Base-by-base conservation (phyloP, 2,888 invertebrate genomes). In the Xestobium rufovillosum region DNA sequence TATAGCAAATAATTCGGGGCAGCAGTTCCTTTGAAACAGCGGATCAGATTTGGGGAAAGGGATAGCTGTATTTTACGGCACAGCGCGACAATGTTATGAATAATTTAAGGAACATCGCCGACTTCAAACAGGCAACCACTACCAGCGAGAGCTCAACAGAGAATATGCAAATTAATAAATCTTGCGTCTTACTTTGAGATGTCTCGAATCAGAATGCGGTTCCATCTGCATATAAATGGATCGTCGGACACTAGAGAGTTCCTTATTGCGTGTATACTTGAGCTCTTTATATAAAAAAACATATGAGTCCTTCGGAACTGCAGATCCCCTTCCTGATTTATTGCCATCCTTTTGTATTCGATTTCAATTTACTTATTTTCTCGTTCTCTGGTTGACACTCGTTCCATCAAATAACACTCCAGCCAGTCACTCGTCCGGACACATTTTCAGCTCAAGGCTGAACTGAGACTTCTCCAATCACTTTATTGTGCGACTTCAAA, bases 81-180 rank as follows among this genome's bases (percentile, higher is more conserved):
- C 49, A 49, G 47, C 50, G 59, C 55, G 56, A 55, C 57, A 57
- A 59, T 57, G 61, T 59, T 59, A 60, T 61, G 61, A 61, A 61
- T 61, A 60, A 61, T 61, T 61, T 60, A 61, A 53, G 52, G 52
- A 53, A 51, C 55, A 53, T 55, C 47, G 50, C 39, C 49, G 59
- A 59, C 60, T 59, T 60, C 60, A 61, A 60, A 61, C 59, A 55
- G 52, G 41, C 49, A 43, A 35, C 45, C 43, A 42, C 41, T 39
- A 42, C 43, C 44, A 41, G 41, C 39, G 38, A 19, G 34, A 39
- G 47, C 46, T 45, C 37, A 39, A 51, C 47, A 55, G 54, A 57
- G 55, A 57, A 59, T 62, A 62, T 62, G 62, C 58, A 61, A 62
- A 62, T 62, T 59, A 61, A 62, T 62, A 62, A 62, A 62, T 62